phyloP scores from a whole-genome alignment of 64 coral and sea anemone genomes.

The Anthopleura sola region DNA sequence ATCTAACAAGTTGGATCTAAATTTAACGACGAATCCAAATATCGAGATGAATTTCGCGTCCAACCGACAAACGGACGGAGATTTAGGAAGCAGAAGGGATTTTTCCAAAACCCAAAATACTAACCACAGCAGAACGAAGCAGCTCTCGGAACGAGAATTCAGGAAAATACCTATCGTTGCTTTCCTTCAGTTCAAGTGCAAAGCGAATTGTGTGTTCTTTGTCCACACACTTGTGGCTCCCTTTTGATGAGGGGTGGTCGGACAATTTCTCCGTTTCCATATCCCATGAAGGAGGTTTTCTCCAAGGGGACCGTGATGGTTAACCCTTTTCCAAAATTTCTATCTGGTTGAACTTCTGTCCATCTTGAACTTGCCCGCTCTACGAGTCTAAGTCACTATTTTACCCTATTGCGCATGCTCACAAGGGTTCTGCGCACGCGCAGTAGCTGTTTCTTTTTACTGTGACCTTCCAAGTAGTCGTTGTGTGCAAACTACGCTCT shows the following conservation, averaged over 20 bases:
- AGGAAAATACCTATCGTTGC: constrained; percentile 87
- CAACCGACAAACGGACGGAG: not conserved
- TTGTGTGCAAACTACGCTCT: constrained; percentile 78
- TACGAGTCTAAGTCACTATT: constrained; percentile 81
- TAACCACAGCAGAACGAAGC: constrained; percentile 40
- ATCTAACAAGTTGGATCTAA: constrained; percentile 15
- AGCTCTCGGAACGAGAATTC: constrained; percentile 95
- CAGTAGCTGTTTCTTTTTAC: constrained; percentile 63
- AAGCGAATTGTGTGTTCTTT: constrained; percentile 73
- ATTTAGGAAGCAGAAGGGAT: not conserved
- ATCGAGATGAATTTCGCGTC: not conserved
- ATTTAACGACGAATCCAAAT: constrained; percentile 23
- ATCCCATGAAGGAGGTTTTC: constrained; percentile 81
- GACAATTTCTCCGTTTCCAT: constrained; percentile 88
- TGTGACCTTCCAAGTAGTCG: constrained; percentile 67
- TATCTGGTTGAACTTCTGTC: constrained; percentile 79
- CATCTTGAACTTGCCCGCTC: constrained; percentile 99
- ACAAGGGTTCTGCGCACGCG: constrained; percentile 88
- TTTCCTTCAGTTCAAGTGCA: constrained; percentile 73
- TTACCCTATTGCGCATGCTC: constrained; percentile 93
- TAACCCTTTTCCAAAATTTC: constrained; percentile 55
- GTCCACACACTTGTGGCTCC: constrained; percentile 57
- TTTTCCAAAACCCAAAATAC: not conserved
- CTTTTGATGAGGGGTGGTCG: constrained; percentile 53
- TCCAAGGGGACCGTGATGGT: constrained; percentile 55